Conservation (phyloP, 2,888 invertebrate genomes). For the Synergus gifuensis region DNA sequence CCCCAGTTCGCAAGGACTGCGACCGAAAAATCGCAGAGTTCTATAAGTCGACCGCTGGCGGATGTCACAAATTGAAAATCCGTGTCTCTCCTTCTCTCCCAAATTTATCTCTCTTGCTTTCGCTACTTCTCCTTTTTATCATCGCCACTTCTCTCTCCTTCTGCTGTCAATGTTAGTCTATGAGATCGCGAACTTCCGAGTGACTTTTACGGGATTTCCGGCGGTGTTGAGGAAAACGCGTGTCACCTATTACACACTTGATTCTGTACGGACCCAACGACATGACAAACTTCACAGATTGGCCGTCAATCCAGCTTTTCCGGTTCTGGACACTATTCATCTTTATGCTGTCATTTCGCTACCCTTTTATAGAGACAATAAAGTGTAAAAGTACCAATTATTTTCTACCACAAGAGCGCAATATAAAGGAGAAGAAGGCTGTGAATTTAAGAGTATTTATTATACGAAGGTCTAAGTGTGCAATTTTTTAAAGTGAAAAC, state of each 20-base stretch:
- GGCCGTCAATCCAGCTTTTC: conserved; percentile 30
- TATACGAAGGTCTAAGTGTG: background rate
- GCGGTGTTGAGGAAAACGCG: conserved; percentile 20
- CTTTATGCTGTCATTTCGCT: conserved; percentile 9
- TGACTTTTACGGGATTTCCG: conserved; percentile 24
- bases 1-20: conserved; percentile 16
- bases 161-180: conserved; percentile 35
- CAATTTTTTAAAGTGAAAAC: background rate
- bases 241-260: background rate
- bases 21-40: conserved; percentile 43
- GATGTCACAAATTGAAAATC: conserved; percentile 69
- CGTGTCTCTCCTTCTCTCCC: conserved; percentile 57
- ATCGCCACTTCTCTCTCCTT: conserved; percentile 13
- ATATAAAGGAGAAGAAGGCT: background rate
- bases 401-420: conserved; percentile 12
- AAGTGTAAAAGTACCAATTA: conserved; percentile 27
- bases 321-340: conserved; percentile 17
- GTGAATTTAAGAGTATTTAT: background rate
- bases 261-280: conserved; percentile 14
- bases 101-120: conserved; percentile 45
- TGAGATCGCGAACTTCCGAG: conserved; percentile 33
- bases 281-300: conserved; percentile 41
- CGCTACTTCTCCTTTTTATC: conserved; percentile 18
- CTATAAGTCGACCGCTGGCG: conserved; percentile 55
- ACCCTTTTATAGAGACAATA: conserved; percentile 24